Conservation (phyloP, 2,797 vertebrate genomes). For the Sebastes diaconus region DNA sequence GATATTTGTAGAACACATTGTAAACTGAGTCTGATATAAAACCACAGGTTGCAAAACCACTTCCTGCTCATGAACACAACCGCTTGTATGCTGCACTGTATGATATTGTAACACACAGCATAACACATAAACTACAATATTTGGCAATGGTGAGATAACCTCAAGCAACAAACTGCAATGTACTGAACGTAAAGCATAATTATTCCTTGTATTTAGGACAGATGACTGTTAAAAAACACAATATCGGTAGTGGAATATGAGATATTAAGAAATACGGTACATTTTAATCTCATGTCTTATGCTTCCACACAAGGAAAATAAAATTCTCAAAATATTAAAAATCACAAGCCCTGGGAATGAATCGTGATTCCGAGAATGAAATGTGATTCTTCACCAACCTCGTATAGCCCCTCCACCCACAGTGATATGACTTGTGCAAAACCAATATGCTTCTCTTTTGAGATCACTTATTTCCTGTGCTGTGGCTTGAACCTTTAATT, state of each 20-base stretch:
- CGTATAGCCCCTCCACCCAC: conserved; percentile 51
- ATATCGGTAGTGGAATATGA: neutral
- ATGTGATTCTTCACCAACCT: conserved; percentile 13
- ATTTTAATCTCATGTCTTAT: neutral
- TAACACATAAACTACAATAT: conserved; percentile 19
- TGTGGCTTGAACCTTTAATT: conserved; percentile 77
- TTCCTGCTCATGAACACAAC: conserved; percentile 83
- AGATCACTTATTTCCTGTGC: conserved; percentile 82
- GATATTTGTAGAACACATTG: conserved; percentile 54
- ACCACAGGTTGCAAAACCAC: conserved; percentile 85
- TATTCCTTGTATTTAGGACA: neutral
- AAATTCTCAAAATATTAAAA: neutral
- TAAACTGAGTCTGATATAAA: conserved; percentile 80
- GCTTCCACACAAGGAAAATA: neutral
- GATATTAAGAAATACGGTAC: neutral
- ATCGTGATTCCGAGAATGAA: conserved; percentile 36
- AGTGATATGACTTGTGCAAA: conserved; percentile 69
- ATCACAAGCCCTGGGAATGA: neutral
- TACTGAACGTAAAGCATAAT: neutral
- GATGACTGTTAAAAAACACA: neutral
- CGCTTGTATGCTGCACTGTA: conserved; percentile 64
- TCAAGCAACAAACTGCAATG: neutral
- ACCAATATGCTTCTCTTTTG: conserved; percentile 79
- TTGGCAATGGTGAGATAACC: neutral
- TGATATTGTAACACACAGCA: conserved; percentile 57